These are phyloP conservation scores for Drosophila kuntzei DNA, from an alignment of 2,888 invertebrate species.

Conservation along the genomic window DNA sequence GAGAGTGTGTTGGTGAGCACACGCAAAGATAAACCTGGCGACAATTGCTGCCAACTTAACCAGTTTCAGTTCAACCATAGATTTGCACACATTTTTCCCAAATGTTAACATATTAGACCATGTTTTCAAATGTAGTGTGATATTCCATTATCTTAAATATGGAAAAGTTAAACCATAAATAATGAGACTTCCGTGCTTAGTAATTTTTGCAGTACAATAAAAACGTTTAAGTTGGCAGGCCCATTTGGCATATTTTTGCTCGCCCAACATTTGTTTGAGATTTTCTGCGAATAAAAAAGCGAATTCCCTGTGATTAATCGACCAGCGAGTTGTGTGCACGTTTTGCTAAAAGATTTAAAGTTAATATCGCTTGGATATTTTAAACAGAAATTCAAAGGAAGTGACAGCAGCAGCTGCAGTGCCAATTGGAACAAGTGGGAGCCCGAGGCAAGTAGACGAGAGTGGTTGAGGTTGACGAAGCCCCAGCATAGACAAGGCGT, in stretches of 20 bases:
- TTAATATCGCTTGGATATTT: constrained; percentile 12
- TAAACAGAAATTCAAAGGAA: constrained; percentile 37
- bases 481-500: constrained; percentile 63
- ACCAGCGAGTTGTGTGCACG: constrained; percentile 13
- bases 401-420: constrained; percentile 54
- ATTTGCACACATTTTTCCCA: constrained; percentile 31
- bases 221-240: constrained; percentile 52
- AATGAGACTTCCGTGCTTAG: not conserved
- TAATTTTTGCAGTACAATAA: not conserved
- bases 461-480: constrained; percentile 38
- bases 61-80: constrained; percentile 9
- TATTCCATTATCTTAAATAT: not conserved
- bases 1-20: constrained; percentile 35
- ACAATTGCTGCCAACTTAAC: constrained; percentile 52
- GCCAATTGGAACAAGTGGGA: constrained; percentile 67
- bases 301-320: constrained; percentile 28
- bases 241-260: constrained; percentile 51
- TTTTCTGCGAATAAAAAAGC: constrained; percentile 34
- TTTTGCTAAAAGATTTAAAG: constrained; percentile 15
- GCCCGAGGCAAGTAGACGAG: constrained; percentile 60
- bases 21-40: constrained; percentile 38
- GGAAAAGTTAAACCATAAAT: not conserved
- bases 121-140: not conserved
- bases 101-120: not conserved
- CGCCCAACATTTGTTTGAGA: constrained; percentile 53